Evolutionary conservation across 2,797 vertebrate species (phyloP).

Genomic region (Eulemur rubriventer): DNA sequence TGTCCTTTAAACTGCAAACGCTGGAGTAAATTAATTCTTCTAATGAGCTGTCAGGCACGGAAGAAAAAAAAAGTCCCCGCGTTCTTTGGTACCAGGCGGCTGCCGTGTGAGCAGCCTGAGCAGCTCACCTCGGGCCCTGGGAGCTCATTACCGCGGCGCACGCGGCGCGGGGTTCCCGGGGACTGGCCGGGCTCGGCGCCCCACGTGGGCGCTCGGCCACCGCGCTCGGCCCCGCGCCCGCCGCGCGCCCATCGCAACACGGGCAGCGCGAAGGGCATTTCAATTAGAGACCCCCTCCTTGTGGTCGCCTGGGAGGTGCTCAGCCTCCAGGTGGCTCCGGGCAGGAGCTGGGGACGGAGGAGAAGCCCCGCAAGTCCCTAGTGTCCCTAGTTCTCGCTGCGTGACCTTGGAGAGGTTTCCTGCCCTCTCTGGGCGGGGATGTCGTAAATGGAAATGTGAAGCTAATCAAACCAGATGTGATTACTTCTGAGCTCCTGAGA

Average conservation of each 20-base stretch:
- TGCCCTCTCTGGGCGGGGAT: conserved; percentile 68
- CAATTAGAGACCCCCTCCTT: not conserved
- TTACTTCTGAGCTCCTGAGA: conserved; percentile 74
- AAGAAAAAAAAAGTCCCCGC: conserved; percentile 62
- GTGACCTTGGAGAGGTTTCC: conserved; percentile 71
- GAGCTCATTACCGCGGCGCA: conserved; percentile 68
- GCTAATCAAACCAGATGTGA: conserved; percentile 78
- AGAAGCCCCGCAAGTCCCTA: not conserved
- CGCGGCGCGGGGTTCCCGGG: not conserved
- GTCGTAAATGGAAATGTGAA: conserved; percentile 72
- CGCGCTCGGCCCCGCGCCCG: not conserved
- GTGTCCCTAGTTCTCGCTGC: conserved; percentile 59
- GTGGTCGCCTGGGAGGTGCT: not conserved
- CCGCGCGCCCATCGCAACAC: fast-evolving
- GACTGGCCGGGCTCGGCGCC: not conserved
- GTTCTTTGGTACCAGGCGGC: conserved; percentile 61
- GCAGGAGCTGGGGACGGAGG: not conserved
- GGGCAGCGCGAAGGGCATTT: not conserved
- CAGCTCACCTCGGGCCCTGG: conserved; percentile 65
- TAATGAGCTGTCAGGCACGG: conserved; percentile 85
- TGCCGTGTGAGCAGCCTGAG: conserved; percentile 66
- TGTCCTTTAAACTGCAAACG: conserved; percentile 82
- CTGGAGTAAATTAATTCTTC: conserved; percentile 85
- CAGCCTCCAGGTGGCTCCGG: not conserved
- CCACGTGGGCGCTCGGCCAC: conserved; percentile 34